Base-by-base conservation (phyloP, 2,113 vertebrate genomes). In the Todiramphus saurophagus region DNA sequence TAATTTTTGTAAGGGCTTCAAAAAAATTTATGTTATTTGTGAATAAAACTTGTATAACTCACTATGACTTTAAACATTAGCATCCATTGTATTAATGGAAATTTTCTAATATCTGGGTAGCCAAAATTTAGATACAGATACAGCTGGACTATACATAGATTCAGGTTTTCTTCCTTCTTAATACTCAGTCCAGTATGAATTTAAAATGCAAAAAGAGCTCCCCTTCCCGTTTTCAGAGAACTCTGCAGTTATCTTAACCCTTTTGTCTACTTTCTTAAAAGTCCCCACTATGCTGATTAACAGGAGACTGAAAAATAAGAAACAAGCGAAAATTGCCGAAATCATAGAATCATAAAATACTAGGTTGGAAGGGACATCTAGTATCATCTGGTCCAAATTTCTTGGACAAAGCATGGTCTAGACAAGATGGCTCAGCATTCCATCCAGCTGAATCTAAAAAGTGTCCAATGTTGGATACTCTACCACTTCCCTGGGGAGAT, bases 21-120 rank as follows among this genome's bases (percentile, higher is more conserved):
- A 84, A 44, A 44, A 33, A 2, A 0, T 7, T 64, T 75, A 48
- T 55, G 4, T 76, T 79, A 56, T 16, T 7, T 1, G 0, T 76
- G 59, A 53, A 5, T 84, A 91, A 87, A 78, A 68, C 30, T 28
- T 35, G 4, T 0, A 0, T 64, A 35, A 48, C 16, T 85, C 23
- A 16, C 60, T 75, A 46, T 7, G 35, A 59, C 30, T 79, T 85
- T 37, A 64, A 87, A 82, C 70, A 56, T 50, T 39, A 69, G 33
- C 33, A 85, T 33, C 28, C 19, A 18, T 46, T 88, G 15, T 46
- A 33, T 37, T 70, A 84, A 73, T 43, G 24, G 23, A 64, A 7
- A 18, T 13, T 30, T 80, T 89, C 56, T 70, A 46, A 72, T 14
- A 62, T 53, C 50, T n/a, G 55, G 3, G 5, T 62, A 18, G 39